Evolutionary conservation across 2,888 invertebrate species (phyloP).

Genomic region (Eupsilia transversa): DNA sequence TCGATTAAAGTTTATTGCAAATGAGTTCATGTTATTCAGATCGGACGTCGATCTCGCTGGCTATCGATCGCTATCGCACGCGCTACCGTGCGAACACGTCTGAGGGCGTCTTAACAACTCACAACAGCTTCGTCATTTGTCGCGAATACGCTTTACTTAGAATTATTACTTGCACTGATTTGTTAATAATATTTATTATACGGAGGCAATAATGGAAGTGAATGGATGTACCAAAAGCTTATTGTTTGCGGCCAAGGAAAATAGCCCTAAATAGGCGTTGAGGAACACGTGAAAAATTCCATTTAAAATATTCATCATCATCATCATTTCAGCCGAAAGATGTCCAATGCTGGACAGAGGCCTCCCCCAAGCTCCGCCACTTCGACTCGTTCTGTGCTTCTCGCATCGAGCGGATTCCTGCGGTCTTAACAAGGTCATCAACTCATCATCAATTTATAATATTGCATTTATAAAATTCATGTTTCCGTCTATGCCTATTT

Average conservation of each 20-base stretch:
- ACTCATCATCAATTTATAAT: too few relatives aligned
- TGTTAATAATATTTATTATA: constrained; percentile 2
- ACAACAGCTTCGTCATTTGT: constrained; percentile 44
- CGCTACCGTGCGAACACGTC: constrained; percentile 41
- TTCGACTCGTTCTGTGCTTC: too few relatives aligned
- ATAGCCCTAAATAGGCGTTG: background rate
- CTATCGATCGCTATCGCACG: constrained; percentile 45
- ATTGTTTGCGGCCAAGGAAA: too few relatives aligned
- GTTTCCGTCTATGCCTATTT: too few relatives aligned
- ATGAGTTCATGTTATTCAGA: constrained; percentile 28
- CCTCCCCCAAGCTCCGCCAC: too few relatives aligned
- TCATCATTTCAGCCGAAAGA: too few relatives aligned
- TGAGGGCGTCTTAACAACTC: constrained; percentile 36
- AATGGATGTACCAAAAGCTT: too few relatives aligned
- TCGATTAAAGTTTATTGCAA: constrained; percentile 44
- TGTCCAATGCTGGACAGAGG: too few relatives aligned
- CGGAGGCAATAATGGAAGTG: background rate
- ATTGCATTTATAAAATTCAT: too few relatives aligned
- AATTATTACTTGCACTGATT: constrained; percentile 24
- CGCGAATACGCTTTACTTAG: constrained; percentile 47
- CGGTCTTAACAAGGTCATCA: too few relatives aligned
- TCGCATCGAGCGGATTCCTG: too few relatives aligned
- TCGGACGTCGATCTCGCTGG: constrained; percentile 16
- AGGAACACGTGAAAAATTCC: background rate
- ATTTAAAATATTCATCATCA: too few relatives aligned